Percentiles rank a stretch among this genome's conserved stretches.
phyloP scores from a whole-genome alignment of 2,113 vertebrate genomes.

The Salvator merianae region DNA sequence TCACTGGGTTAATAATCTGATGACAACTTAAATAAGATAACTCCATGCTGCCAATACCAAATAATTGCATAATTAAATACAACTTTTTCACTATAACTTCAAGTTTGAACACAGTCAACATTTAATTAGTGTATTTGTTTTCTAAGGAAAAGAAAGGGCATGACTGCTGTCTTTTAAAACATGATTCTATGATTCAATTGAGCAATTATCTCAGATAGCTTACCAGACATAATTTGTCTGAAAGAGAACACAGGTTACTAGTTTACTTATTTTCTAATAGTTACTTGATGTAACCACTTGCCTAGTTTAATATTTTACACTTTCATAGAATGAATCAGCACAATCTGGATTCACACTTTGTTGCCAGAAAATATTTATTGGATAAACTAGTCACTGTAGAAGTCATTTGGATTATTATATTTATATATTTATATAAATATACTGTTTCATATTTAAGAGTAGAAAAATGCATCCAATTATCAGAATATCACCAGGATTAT shows the following conservation, averaged over 20 bases:
- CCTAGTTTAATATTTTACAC: slow-evolving; percentile 5
- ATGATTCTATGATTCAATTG: background rate
- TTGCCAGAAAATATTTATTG: background rate
- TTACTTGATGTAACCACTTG: background rate
- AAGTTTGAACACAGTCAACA: too few species aligned
- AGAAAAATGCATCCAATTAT: too few species aligned
- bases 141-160: background rate
- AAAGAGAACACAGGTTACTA: too few species aligned
- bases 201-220: background rate
- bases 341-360: background rate
- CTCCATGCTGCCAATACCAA: too few species aligned
- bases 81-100: too few species aligned
- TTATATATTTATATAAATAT: too few species aligned
- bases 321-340: slow-evolving; percentile 2
- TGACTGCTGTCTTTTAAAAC: background rate
- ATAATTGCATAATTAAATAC: too few species aligned
- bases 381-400: background rate
- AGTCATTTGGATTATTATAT: background rate
- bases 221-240: background rate
- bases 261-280: background rate
- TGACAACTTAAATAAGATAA: too few species aligned
- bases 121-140: background rate
- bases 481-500: too few species aligned
- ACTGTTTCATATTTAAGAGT: too few species aligned
- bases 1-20: too few species aligned